phyloP scores from a whole-genome alignment of 1,140 invertebrate species.

The Agrilus planipennis region DNA sequence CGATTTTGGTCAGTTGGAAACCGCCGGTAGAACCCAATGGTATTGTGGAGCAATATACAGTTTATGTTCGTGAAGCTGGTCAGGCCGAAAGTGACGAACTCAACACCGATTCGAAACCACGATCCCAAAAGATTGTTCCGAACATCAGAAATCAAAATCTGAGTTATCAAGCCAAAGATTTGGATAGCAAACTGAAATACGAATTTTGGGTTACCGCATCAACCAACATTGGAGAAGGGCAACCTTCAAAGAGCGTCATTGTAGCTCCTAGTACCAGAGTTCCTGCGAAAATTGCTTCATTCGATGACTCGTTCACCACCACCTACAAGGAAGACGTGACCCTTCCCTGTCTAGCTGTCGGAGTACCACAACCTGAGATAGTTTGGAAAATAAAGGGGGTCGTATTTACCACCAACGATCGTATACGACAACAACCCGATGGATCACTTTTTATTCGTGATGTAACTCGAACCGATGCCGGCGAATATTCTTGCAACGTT shows the following conservation, averaged over 20 bases:
- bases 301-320: constrained; percentile 79
- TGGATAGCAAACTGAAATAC: constrained; percentile 70
- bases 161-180: constrained; percentile 71
- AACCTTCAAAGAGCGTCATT: constrained; percentile 72
- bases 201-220: constrained; percentile 93
- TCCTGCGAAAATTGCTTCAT: constrained; percentile 84
- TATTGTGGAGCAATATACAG: constrained; percentile 83
- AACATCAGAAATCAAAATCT: constrained; percentile 35
- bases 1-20: constrained; percentile 88
- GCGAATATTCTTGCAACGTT: constrained; percentile 82
- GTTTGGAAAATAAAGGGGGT: constrained; percentile 64
- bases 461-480: constrained; percentile 78
- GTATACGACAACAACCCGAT: constrained; percentile 72
- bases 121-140: constrained; percentile 37
- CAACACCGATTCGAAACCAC: constrained; percentile 25
- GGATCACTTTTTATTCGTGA: constrained; percentile 83
- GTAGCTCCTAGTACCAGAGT: constrained; percentile 76
- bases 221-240: constrained; percentile 85
- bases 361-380: constrained; percentile 76
- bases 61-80: constrained; percentile 73
- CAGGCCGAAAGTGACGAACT: constrained; percentile 14
- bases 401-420: constrained; percentile 43
- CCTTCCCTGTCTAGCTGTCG: constrained; percentile 81
- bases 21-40: constrained; percentile 86
- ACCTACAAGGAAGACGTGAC: constrained; percentile 87